These are phyloP conservation scores for Electrophaes corylata DNA, from an alignment of 2,888 invertebrate species.

Conservation along the genomic window DNA sequence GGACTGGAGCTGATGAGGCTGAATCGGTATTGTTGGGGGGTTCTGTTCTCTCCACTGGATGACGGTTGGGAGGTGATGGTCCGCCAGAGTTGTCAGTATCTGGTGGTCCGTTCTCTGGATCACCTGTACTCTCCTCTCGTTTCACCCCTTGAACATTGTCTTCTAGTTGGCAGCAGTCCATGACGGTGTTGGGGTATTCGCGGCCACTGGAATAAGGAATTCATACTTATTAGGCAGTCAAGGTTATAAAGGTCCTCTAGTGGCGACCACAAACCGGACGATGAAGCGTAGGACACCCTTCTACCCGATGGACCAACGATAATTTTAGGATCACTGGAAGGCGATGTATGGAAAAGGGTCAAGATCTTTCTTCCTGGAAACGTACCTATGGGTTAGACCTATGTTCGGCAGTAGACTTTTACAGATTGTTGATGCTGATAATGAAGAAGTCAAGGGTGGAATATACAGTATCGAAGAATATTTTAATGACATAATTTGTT, in stretches of 20 bases:
- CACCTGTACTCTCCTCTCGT: slow-evolving; percentile 91
- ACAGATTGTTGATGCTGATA: too few species aligned
- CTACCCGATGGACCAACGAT: too few species aligned
- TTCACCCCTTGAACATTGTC: slow-evolving; percentile 92
- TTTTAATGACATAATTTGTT: too few species aligned
- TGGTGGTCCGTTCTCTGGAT: slow-evolving; percentile 95
- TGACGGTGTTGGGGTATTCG: slow-evolving; percentile 94
- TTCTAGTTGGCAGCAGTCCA: slow-evolving; percentile 97
- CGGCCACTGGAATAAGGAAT: slow-evolving; percentile 85
- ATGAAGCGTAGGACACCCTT: too few species aligned
- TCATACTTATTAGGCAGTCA: not conserved
- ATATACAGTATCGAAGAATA: too few species aligned
- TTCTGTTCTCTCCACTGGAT: slow-evolving; percentile 71
- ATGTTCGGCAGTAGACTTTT: too few species aligned
- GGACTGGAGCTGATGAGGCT: slow-evolving; percentile 71
- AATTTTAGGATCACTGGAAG: too few species aligned
- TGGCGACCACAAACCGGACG: too few species aligned
- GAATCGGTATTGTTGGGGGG: slow-evolving; percentile 69
- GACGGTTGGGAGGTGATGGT: slow-evolving; percentile 68
- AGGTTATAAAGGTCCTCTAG: too few species aligned
- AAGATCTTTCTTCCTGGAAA: not conserved
- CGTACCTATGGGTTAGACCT: not conserved
- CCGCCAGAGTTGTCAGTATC: slow-evolving; percentile 88
- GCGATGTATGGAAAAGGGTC: not conserved
- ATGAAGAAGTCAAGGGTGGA: not conserved